Base-by-base conservation (phyloP, 2,888 invertebrate species). In the Gymnosoma rotundatum region DNA sequence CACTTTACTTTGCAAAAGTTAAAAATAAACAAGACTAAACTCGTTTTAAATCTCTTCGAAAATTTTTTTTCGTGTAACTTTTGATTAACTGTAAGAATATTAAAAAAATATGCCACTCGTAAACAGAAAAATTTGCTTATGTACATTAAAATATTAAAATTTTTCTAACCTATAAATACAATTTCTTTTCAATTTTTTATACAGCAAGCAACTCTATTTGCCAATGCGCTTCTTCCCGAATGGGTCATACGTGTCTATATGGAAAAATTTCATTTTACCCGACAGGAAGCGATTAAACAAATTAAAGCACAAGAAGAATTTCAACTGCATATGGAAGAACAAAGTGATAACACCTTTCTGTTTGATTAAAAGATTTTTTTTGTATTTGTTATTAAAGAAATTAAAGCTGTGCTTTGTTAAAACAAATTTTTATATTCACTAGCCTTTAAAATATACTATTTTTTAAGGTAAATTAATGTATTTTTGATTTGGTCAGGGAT, bases 201-300 rank as follows among this genome's bases (percentile, higher is more conserved):
- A 32, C 61, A 91, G 92, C 86, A 88, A 58, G 86, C 87, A 38
- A 86, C 89, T 12, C 86, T 92, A 18, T 87, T 89, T 20, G 86
- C 90, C 10, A 91, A 92, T 73, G 91, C 89, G 0, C 76, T 91
- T 60, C 83, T 91, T 66, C 91, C 91, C 0, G 88, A 90, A 69
- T 91, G 91, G 91, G 87, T 90, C 12, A 85, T 91, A 4, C 87
- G 88, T 7, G 85, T 91, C 0, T 90, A 90, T 56, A 91, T 90
- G 91, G 88, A 90, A 42, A 88, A 87, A 45, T 90, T 87, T 64
- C 86, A 88, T 3, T 87, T 90, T 1, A 87, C 87, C 0, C 83
- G 88, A 1, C 63, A 79, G 5, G 87, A 89, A 48, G 92, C 90
- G 0, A 86, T 90, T 4, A 56, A 78, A 8, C 90, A 90, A 52